Conservation (phyloP, 2,797 vertebrate species). For the Limosa lapponica region DNA sequence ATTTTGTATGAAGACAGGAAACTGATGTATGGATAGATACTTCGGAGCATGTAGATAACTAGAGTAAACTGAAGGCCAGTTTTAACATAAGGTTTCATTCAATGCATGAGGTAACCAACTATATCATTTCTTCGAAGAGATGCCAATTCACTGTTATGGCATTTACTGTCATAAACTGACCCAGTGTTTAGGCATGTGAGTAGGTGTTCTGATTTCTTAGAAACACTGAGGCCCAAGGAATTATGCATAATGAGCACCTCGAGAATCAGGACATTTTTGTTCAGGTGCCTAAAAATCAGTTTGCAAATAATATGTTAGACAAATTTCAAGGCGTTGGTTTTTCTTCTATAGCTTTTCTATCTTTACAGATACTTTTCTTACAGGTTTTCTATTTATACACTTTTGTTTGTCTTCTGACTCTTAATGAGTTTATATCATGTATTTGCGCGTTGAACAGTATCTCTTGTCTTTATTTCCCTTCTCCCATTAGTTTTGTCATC, state of each 20-base stretch:
- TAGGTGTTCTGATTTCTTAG: constrained; percentile 21
- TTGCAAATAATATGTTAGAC: neutral
- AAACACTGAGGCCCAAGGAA: neutral
- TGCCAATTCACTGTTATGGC: neutral
- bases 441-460: neutral
- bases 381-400: neutral
- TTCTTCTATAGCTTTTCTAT: neutral
- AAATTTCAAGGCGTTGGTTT: neutral
- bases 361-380: neutral
- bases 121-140: neutral
- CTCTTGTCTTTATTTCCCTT: neutral
- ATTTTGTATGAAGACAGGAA: neutral
- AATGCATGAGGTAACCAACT: neutral
- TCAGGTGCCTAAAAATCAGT: neutral
- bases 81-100: constrained; percentile 15
- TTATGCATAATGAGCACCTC: neutral
- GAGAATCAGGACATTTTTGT: neutral
- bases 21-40: neutral
- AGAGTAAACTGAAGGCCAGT: neutral
- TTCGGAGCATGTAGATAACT: neutral
- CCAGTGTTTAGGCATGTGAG: neutral
- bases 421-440: neutral
- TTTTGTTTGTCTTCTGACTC: neutral
- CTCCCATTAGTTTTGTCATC: neutral
- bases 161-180: constrained; percentile 1